Conservation (phyloP, 1,140 invertebrate species). For the Cephus cinctus region DNA sequence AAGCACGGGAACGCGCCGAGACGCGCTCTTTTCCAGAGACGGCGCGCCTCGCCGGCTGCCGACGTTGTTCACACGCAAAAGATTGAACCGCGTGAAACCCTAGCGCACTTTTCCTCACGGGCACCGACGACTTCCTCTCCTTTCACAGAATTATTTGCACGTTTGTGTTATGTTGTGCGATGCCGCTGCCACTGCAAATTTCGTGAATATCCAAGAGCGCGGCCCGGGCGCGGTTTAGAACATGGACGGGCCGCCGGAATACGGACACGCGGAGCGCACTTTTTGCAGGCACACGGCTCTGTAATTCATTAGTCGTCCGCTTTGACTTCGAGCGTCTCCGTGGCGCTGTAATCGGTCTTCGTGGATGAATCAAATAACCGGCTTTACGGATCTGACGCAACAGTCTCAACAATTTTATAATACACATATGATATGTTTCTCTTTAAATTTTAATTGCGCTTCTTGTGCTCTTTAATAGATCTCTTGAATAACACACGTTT, state of each 20-base stretch:
- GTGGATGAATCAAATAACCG: no score
- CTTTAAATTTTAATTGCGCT: no score
- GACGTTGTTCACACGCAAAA: slow-evolving; percentile 17
- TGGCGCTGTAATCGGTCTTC: no score
- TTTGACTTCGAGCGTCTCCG: no score
- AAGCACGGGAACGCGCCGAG: slow-evolving; percentile 9
- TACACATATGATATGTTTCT: no score
- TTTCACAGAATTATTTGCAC: slow-evolving; percentile 18
- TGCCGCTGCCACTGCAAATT: slow-evolving; percentile 6
- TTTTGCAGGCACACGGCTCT: no score
- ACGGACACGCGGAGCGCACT: slow-evolving; percentile 30
- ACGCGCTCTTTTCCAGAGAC: slow-evolving; percentile 18
- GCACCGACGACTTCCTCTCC: slow-evolving; percentile 6
- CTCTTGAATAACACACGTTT: no score
- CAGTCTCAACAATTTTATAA: no score
- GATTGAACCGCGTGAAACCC: slow-evolving; percentile 20
- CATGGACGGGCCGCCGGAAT: slow-evolving; percentile 26
- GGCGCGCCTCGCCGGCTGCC: slow-evolving; percentile 16
- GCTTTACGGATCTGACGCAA: no score
- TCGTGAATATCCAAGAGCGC: slow-evolving; percentile 14
- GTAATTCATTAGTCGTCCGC: no score
- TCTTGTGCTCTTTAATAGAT: no score
- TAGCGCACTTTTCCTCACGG: slow-evolving; percentile 20
- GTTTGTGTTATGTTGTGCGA: background rate
- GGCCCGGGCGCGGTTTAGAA: slow-evolving; percentile 28